These are phyloP conservation scores for Drosophila ananassae DNA, from an alignment of 1,140 invertebrate genomes.

Conservation along the genomic window DNA sequence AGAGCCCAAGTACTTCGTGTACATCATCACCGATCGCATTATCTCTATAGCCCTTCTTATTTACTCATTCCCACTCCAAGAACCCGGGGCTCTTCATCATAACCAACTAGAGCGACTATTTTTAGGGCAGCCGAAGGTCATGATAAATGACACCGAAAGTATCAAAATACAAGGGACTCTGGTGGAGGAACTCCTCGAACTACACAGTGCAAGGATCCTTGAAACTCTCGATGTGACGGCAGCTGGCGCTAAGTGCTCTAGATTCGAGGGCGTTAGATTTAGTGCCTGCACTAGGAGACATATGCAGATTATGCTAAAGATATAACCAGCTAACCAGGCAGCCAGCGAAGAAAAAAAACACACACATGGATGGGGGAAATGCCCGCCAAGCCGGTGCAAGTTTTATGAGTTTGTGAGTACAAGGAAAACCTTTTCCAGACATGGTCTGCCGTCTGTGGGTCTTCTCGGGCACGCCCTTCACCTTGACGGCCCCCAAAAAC, in stretches of 20 bases:
- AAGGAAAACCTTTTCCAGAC: conserved; percentile 70
- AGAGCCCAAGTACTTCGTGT: conserved; percentile 36
- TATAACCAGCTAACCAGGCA: conserved; percentile 25
- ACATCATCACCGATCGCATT: conserved; percentile 55
- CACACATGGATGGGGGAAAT: conserved; percentile 6
- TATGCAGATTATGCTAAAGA: conserved; percentile 55
- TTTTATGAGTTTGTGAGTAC: conserved; percentile 65
- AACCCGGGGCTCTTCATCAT: conserved; percentile 32
- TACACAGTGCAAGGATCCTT: conserved; percentile 50
- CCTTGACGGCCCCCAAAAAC: conserved; percentile 60
- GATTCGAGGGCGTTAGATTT: conserved; percentile 76
- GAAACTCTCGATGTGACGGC: conserved; percentile 57
- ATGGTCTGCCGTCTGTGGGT: conserved; percentile 4
- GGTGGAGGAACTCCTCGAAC: conserved; percentile 16
- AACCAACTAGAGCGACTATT: conserved; percentile 48
- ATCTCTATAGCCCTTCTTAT: conserved; percentile 39
- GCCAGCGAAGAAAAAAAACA: neutral
- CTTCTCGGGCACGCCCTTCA: conserved; percentile 47
- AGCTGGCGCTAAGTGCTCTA: conserved; percentile 77
- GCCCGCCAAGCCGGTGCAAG: conserved; percentile 46
- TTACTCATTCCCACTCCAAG: conserved; percentile 27
- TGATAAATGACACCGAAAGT: conserved; percentile 79
- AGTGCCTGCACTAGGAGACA: conserved; percentile 62
- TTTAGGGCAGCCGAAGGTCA: conserved; percentile 67
- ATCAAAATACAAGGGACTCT: conserved; percentile 62